Evolutionary conservation across 2,113 vertebrate species (phyloP).

Genomic region (Sigmodon hispidus): DNA sequence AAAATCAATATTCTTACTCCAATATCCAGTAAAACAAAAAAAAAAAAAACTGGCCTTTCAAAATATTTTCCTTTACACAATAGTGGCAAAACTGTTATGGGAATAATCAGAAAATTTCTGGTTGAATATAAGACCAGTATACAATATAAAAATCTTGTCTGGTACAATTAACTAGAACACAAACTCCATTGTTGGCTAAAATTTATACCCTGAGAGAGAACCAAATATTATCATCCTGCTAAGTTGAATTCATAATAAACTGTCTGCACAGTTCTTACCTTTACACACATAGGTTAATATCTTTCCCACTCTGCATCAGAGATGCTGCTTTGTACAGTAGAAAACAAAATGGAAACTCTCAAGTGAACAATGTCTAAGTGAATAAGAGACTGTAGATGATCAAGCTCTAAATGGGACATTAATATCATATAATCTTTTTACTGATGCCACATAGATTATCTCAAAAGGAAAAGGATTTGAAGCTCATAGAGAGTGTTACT

Average conservation of each 20-base stretch:
- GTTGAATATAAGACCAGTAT: background rate
- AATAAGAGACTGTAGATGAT: background rate
- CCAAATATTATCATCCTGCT: background rate
- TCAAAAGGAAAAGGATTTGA: background rate
- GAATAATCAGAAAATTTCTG: background rate
- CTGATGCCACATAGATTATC: background rate
- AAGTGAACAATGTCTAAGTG: background rate
- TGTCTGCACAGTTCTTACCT: background rate
- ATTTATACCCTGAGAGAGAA: background rate
- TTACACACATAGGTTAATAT: background rate
- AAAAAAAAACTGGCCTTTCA: background rate
- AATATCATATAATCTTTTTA: background rate
- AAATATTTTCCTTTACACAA: background rate
- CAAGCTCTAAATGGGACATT: background rate
- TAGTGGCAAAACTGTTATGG: background rate
- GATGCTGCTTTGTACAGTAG: background rate
- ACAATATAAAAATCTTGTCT: background rate
- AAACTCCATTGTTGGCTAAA: background rate
- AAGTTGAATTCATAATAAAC: background rate
- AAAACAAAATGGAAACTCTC: background rate
- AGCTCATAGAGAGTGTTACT: background rate
- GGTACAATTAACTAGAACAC: background rate
- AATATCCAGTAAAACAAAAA: background rate
- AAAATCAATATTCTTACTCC: background rate
- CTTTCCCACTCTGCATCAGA: background rate